Evolutionary conservation across 2,888 invertebrate genomes (phyloP), one percentile per base, ranked within the genome.

Genomic region (Agelastica alni): DNA sequence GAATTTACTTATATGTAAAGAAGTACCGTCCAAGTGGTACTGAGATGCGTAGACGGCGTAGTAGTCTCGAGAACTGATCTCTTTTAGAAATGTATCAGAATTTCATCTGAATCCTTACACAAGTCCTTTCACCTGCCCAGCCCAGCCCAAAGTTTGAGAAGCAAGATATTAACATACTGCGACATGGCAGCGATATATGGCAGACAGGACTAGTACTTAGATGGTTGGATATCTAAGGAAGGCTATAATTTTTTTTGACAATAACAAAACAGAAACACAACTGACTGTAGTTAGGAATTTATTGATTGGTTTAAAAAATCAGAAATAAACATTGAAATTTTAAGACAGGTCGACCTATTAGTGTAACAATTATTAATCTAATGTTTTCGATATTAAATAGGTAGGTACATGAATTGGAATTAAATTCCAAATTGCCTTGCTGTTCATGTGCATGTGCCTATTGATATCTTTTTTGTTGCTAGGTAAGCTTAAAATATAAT

Each of bases 21-120:
- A 36, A 17, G 17, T 36, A 36, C 36, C 17, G 16, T 16, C 7
- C 17, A n/a, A 36, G 16, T 36, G 17, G 26, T 26, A 26, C 36
- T 34, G n/a, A 45, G 45, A 26, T 46, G 46, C 34, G 36, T 14
- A 26, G 36, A 28, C 28, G 12, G 7, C 28, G 46, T 46, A 14
- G 37, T 37, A 28, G 26, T 34, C 36, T 31, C 13, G 28, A 16
- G 28, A 28, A 46, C 46, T 73, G 74, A 69, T 73, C 72, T 68
- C 68, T 70, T 70, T 69, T 69, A 73, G 71, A 74, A 75, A 71
- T 73, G 73, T 70, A 73, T 70, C 70, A 70, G 70, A 68, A 70
- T 72, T 73, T 73, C 74, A 73, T 75, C 71, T 69, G 65, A 64
- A 59, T 66, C 66, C 68, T 64, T 62, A 55, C 58, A 56, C 64